phyloP scores from a whole-genome alignment of 2,797 vertebrate genomes.

The Aplochiton taeniatus region DNA sequence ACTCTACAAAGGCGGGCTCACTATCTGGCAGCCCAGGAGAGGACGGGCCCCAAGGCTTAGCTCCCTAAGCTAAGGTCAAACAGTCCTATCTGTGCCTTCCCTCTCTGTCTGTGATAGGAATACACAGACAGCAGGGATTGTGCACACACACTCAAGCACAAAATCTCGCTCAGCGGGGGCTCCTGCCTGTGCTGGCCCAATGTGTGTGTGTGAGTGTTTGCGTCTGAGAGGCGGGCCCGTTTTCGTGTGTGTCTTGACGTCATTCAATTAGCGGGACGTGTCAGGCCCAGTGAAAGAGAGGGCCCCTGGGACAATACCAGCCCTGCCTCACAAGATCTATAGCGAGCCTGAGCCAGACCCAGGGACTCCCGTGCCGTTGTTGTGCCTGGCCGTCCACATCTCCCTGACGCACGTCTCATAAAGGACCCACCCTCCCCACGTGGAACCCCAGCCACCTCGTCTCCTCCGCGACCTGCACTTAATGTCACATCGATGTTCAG shows the following conservation, averaged over 20 bases:
- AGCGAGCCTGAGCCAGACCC: too few relatives aligned
- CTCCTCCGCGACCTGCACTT: too few relatives aligned
- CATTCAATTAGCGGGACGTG: not conserved
- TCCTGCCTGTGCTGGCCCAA: not conserved
- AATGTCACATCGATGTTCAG: too few relatives aligned
- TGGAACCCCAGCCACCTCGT: too few relatives aligned
- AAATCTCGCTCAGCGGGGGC: too few relatives aligned
- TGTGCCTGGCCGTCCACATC: not conserved
- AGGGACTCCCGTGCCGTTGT: not conserved
- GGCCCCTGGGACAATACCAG: not conserved
- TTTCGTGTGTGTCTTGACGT: not conserved
- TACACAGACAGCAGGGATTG: not conserved
- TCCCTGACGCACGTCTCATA: not conserved
- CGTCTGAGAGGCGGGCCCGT: too few relatives aligned
- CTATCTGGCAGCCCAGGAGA: not conserved
- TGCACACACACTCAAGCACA: not conserved
- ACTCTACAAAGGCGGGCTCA: not conserved
- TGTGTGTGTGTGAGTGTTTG: not conserved
- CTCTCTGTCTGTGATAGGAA: constrained; percentile 12
- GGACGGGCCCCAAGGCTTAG: not conserved
- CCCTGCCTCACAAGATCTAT: not conserved
- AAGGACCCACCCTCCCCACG: not conserved
- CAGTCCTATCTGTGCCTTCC: constrained; percentile 22
- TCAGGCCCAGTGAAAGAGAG: not conserved
- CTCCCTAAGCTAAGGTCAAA: constrained; percentile 38